Evolutionary conservation across 1,140 invertebrate genomes (phyloP).

Genomic region (Vanessa tameamea): DNA sequence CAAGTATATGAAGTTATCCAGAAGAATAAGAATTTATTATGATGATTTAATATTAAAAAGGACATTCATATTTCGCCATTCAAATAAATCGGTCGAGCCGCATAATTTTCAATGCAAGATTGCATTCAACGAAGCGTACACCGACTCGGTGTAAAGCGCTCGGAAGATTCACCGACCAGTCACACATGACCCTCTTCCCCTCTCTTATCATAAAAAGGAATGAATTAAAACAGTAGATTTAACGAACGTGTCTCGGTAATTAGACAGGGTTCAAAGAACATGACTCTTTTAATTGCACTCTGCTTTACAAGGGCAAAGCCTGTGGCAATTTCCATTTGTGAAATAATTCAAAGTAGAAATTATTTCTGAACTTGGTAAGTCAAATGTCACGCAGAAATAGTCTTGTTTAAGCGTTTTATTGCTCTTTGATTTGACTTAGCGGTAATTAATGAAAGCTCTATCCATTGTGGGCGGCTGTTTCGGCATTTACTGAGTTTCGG

Average conservation of each 20-base stretch:
- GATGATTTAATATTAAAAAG: slow-evolving; percentile 1
- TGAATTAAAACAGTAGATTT: slow-evolving; percentile 35
- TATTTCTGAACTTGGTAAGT: slow-evolving; percentile 1
- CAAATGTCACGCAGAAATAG: slow-evolving; percentile 21
- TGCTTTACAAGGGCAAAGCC: slow-evolving; percentile 27
- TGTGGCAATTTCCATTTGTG: slow-evolving; percentile 26
- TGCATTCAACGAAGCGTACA: slow-evolving; percentile 4
- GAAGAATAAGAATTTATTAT: neutral
- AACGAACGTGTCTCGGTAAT: slow-evolving; percentile 35
- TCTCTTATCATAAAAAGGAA: slow-evolving; percentile 17
- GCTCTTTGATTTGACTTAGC: slow-evolving; percentile 30
- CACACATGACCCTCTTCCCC: neutral
- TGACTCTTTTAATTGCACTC: slow-evolving; percentile 28
- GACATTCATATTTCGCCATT: slow-evolving; percentile 16
- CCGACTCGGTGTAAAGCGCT: slow-evolving; percentile 4
- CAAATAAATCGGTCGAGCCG: slow-evolving; percentile 16
- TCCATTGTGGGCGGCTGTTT: slow-evolving; percentile 6
- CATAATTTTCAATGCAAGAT: slow-evolving; percentile 22
- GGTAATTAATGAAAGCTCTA: slow-evolving; percentile 22
- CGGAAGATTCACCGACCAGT: slow-evolving; percentile 13
- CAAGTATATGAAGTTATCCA: neutral
- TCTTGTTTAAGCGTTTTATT: slow-evolving; percentile 23
- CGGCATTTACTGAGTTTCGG: slow-evolving; percentile 4
- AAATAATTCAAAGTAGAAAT: slow-evolving; percentile 27
- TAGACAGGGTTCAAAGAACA: slow-evolving; percentile 32